Conservation (phyloP, 2,888 invertebrate species). For the Melikaiella ostensackeni region DNA sequence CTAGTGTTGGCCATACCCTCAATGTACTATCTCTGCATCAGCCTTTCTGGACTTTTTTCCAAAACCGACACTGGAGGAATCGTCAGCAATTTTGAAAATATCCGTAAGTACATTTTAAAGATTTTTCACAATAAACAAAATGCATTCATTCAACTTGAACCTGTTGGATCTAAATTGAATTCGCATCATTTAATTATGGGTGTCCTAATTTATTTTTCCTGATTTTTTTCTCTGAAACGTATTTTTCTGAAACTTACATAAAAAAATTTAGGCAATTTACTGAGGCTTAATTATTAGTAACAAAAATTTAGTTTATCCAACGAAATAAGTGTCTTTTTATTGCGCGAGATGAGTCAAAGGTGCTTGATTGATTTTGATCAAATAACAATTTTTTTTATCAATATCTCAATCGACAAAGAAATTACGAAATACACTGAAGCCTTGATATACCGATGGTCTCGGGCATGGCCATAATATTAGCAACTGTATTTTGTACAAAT, state of each 20-base stretch:
- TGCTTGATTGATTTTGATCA: neutral
- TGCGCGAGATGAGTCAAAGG: neutral
- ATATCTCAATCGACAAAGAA: neutral
- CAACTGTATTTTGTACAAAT: no score
- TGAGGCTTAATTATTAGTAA: neutral
- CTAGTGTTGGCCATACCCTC: conserved; percentile 68
- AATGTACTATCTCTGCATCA: conserved; percentile 66
- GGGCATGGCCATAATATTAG: no score
- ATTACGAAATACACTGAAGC: neutral
- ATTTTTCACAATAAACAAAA: no score
- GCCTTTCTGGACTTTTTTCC: conserved; percentile 57
- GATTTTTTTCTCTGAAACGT: neutral
- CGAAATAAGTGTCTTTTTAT: neutral
- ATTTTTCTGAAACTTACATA: no score
- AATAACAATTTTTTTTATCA: neutral
- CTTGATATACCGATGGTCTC: no score
- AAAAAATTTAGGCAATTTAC: no score
- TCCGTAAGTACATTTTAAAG: conserved; percentile 59
- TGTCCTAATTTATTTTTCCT: neutral
- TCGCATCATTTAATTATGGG: no score
- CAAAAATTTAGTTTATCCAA: neutral
- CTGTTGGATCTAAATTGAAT: no score
- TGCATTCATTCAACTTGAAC: no score
- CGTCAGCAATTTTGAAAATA: conserved; percentile 43
- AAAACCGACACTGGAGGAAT: conserved; percentile 43